Base-by-base conservation (phyloP, 1,140 invertebrate species). In the Drosophila nigrodunni region DNA sequence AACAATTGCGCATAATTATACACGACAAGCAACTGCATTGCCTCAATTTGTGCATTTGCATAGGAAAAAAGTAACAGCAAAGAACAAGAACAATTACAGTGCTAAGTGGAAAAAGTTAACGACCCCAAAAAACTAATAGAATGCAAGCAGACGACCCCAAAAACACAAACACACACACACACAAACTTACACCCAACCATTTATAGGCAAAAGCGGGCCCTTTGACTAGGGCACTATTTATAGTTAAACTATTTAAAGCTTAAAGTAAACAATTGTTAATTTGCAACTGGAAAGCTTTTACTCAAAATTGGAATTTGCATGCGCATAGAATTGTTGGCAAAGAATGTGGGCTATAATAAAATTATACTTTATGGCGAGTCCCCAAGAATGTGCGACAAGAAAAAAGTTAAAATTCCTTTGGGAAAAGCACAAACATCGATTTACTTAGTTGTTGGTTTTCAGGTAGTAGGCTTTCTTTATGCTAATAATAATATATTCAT, bases 1-100 rank as follows among this genome's bases (percentile, higher is more conserved):
- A 88, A 85, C 85, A 89, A 88, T 89, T 88, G 85, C 86, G 85
- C 85, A 89, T 89, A 89, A 89, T 89, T 81, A 89, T 74, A 73
- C 67, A 44, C 21, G 41, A 41, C 47, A 21, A 49, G 65, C 58
- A 37, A 77, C 80, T 80, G 83, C 83, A 89, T 77, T 88, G 77
- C 85, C 61, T 77, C 82, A 74, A 87, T 87, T 87, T 77, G 66
- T 82, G 83, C 69, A 87, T 87, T 89, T 87, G 70, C 80, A 87
- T 88, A 89, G 13, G 55, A 52, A 30, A 25, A 52, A 41, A 34
- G 21, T 30, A 30, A 18, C n/a, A 86, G 58, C 67, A 72, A 30
- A 78, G 30, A 47, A 57, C 66, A 58, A 49, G 30, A 59, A 52
- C 83, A 89, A 88, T 89, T 85, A 78, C 80, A 74, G 65, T 88